A percentile compares a stretch with the other conserved stretches of the same genome.
phyloP scores from a whole-genome alignment of 2,888 invertebrate genomes.

The Brachyptera risi region DNA sequence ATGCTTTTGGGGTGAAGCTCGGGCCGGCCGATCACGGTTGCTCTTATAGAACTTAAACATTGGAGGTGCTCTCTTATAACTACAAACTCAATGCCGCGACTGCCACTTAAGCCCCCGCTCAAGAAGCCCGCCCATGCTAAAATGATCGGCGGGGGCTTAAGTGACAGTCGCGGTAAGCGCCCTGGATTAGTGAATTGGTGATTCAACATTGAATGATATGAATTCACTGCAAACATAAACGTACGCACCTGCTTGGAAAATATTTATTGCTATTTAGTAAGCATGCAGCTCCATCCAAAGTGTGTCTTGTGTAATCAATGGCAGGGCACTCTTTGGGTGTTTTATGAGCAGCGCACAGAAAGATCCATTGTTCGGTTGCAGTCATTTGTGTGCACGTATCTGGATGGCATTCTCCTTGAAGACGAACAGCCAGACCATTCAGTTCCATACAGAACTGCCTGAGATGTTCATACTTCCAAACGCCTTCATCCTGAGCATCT shows the following conservation, averaged over 20 bases:
- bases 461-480: conserved; percentile 99
- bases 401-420: conserved; percentile 95
- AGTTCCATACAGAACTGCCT: conserved; percentile 99
- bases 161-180: too few species aligned
- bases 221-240: too few species aligned
- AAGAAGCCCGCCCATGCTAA: too few species aligned
- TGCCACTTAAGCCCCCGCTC: too few species aligned
- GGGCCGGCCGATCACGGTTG: too few species aligned
- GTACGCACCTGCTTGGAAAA: conserved; percentile 94
- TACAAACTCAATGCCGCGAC: too few species aligned
- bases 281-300: conserved; percentile 97
- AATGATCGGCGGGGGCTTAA: too few species aligned
- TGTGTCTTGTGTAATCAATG: conserved; percentile 98
- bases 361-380: conserved; percentile 99
- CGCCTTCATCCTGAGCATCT: conserved; percentile 96
- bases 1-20: too few species aligned
- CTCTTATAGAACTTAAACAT: too few species aligned
- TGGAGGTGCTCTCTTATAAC: too few species aligned
- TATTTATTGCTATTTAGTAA: conserved; percentile 99
- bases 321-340: conserved; percentile 99
- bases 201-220: too few species aligned
- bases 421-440: conserved; percentile 94
- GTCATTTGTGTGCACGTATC: conserved; percentile 99
- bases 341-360: conserved; percentile 98
- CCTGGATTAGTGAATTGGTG: too few species aligned